Base-by-base conservation (phyloP, 2,888 invertebrate species). In the Apomyelois bistriatella region DNA sequence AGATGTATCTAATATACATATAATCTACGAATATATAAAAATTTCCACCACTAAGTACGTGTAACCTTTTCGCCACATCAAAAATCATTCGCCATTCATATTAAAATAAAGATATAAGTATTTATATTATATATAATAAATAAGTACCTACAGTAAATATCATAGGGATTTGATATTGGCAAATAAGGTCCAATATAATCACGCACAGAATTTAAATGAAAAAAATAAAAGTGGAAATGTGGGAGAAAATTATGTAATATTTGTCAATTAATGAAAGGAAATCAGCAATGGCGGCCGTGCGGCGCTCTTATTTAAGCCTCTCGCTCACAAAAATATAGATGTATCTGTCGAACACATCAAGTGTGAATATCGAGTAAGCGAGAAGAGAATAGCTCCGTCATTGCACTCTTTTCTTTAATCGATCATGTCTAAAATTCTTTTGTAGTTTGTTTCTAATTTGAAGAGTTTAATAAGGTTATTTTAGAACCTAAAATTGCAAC, bases 101-200 rank as follows among this genome's bases (percentile, higher is more conserved):
- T 9, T 7, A 12, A 15, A 15, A 37, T 37, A n/a, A 35, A 8
- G 3, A 36, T 36, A n/a, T 36, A 13, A 35, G 13, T 38, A 38
- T 3, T 13, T 7, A 38, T 38, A 3, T 13, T 13, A 13, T 38
- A 22, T n/a, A n/a, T n/a, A n/a, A n/a, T n/a, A n/a, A n/a, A n/a
- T n/a, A n/a, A n/a, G 22, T 13, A 36, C 2, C 1, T n/a, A 13
- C 7, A 38, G 15, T 9, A 38, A 9, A 8, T 43, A 43, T 43
- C 6, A 35, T 28, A 10, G 46, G 40, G 49, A 54, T 62, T 63
- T 58, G 50, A 57, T 58, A 64, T 68, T 64, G 59, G 58, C 64
- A 67, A 53, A 55, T 59, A 62, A 58, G 71, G 77, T 74, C 73
- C 74, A 76, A 70, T 59, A 53, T 62, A 74, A 80, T 67, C 77